Conservation (phyloP, 2,888 invertebrate species). For the Euspilapteryx auroguttella region DNA sequence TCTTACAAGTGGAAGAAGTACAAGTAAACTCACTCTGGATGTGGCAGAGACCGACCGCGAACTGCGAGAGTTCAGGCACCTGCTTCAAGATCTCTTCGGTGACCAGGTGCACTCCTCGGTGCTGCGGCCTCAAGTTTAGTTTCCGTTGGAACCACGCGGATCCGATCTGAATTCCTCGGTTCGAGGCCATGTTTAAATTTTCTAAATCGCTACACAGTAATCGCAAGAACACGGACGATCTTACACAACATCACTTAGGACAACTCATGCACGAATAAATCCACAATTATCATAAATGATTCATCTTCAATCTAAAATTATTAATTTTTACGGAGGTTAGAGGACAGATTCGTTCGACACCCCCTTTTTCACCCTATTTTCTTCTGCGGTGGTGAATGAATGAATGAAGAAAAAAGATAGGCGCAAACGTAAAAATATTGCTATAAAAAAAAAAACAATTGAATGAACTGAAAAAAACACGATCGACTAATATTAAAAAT, state of each 20-base stretch:
- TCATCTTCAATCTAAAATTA: constrained; percentile 62
- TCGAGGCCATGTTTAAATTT: constrained; percentile 80
- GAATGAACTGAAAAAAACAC: no score
- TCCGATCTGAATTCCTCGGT: constrained; percentile 91
- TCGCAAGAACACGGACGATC: constrained; percentile 55
- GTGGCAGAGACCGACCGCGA: constrained; percentile 94
- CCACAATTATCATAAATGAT: constrained; percentile 72
- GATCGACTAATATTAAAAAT: no score
- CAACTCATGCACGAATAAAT: constrained; percentile 58
- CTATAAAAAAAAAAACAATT: constrained; percentile 24
- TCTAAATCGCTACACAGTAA: constrained; percentile 54
- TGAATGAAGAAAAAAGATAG: constrained; percentile 49
- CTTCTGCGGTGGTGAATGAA: constrained; percentile 63
- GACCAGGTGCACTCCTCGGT: constrained; percentile 95
- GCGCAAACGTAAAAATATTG: constrained; percentile 28
- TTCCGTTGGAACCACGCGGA: constrained; percentile 98
- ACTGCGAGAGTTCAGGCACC: constrained; percentile 92
- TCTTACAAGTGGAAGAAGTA: constrained; percentile 35
- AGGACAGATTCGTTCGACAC: constrained; percentile 61
- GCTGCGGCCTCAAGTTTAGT: constrained; percentile 93
- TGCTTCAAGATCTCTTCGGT: constrained; percentile 95
- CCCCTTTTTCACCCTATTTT: constrained; percentile 39
- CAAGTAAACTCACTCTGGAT: constrained; percentile 86
- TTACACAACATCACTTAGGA: constrained; percentile 60
- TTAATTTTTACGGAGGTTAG: constrained; percentile 58